Conservation (phyloP, 2,888 invertebrate genomes). For the Athetis lepigone region DNA sequence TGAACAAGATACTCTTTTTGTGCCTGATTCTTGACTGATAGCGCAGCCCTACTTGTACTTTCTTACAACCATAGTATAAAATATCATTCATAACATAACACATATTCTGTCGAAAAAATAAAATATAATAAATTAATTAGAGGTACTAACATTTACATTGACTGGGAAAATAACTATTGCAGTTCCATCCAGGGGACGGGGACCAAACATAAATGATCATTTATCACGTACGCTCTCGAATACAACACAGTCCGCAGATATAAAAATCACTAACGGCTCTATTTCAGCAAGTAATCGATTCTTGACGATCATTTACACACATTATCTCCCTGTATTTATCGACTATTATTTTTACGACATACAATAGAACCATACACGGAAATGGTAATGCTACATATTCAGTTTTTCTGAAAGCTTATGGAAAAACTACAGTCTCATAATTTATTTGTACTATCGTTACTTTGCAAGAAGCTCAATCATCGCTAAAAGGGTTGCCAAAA, state of each 20-base stretch:
- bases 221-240: no score
- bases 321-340: constrained; percentile 76
- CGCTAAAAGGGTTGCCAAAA: constrained; percentile 13
- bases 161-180: no score
- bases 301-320: constrained; percentile 73
- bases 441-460: constrained; percentile 10
- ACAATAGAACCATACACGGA: constrained; percentile 30
- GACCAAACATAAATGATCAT: no score
- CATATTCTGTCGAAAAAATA: no score
- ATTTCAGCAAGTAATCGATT: constrained; percentile 77
- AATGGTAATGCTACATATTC: constrained; percentile 35
- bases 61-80: no score
- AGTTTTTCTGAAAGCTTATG: constrained; percentile 24
- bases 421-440: constrained; percentile 12
- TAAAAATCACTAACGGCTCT: constrained; percentile 69
- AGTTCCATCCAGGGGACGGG: no score
- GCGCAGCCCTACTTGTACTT: no score
- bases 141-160: no score
- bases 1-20: no score
- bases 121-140: no score
- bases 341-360: constrained; percentile 70
- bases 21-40: no score
- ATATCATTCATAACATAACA: no score
- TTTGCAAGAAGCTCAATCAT: constrained; percentile 11
- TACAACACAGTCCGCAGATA: constrained; percentile 54